Percentiles rank a stretch among this genome's conserved stretches.
Evolutionary conservation across 2,888 invertebrate genomes (phyloP).

Genomic region (Colostygia pectinataria): DNA sequence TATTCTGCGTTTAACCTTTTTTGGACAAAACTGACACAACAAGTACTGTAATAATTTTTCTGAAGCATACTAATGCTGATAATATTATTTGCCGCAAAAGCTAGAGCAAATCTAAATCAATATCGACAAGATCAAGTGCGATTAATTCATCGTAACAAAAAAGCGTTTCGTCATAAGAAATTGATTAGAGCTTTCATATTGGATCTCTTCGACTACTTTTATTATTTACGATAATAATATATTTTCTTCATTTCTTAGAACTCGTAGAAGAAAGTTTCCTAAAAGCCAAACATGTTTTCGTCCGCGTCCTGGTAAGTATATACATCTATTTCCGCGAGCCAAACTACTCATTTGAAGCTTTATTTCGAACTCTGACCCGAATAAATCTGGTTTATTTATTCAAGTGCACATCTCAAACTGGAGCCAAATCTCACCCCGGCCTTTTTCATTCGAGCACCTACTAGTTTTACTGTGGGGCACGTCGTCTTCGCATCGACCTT

Average conservation of each 20-base stretch:
- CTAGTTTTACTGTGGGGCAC: slow-evolving; percentile 50
- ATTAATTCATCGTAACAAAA: slow-evolving; percentile 27
- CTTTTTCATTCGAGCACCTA: slow-evolving; percentile 34
- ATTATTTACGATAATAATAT: slow-evolving; percentile 28
- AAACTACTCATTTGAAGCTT: slow-evolving; percentile 26
- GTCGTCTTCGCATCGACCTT: slow-evolving; percentile 51
- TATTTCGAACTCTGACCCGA: slow-evolving; percentile 16
- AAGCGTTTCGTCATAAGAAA: slow-evolving; percentile 29
- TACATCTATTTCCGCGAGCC: slow-evolving; percentile 29
- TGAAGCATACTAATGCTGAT: no score
- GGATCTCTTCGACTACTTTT: slow-evolving; percentile 26
- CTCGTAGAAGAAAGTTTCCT: slow-evolving; percentile 11
- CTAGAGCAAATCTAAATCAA: slow-evolving; percentile 16
- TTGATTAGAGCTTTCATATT: slow-evolving; percentile 33
- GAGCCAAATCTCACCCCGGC: slow-evolving; percentile 35
- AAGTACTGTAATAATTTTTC: no score
- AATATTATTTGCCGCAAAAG: slow-evolving; percentile 7
- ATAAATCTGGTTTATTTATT: slow-evolving; percentile 37
- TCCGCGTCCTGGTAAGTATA: slow-evolving; percentile 22
- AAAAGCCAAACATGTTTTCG: slow-evolving; percentile 18
- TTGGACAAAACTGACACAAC: no score
- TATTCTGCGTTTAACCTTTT: no score
- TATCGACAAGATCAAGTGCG: slow-evolving; percentile 20
- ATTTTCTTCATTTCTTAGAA: slow-evolving; percentile 27
- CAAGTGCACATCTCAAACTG: slow-evolving; percentile 37